Evolutionary conservation across 1,140 invertebrate genomes (phyloP).

Genomic region (Muscidifurax raptorellus): DNA sequence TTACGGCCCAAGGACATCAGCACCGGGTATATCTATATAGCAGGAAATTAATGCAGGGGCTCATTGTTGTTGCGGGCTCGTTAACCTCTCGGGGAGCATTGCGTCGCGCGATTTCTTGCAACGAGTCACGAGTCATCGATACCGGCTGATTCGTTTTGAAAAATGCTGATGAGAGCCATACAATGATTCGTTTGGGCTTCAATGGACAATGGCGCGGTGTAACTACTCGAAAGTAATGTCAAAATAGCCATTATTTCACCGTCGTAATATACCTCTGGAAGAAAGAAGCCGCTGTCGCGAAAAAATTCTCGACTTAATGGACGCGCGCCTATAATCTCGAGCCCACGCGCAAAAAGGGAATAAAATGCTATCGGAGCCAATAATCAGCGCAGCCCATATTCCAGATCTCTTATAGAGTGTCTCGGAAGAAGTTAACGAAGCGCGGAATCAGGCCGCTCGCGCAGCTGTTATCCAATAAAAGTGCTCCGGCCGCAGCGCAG

Average conservation of each 20-base stretch:
- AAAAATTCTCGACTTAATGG: no score
- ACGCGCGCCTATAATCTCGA: not conserved
- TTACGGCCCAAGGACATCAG: not conserved
- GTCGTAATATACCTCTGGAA: no score
- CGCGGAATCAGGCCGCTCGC: conserved; percentile 10
- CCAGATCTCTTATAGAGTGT: not conserved
- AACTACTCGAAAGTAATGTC: not conserved
- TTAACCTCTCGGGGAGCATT: not conserved
- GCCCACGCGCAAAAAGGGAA: not conserved
- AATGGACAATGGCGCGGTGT: not conserved
- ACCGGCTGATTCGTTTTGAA: not conserved
- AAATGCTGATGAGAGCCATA: not conserved
- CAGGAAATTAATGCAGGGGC: conserved; percentile 1
- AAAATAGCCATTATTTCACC: not conserved
- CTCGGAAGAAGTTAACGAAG: conserved; percentile 18
- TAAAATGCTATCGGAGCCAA: not conserved
- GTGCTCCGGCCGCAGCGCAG: no score
- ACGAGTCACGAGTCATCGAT: not conserved
- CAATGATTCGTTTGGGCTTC: not conserved
- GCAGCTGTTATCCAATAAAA: conserved; percentile 20
- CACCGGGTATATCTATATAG: not conserved
- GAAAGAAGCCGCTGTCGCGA: no score
- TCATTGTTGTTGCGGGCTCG: not conserved
- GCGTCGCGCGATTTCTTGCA: not conserved
- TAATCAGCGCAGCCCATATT: not conserved